Base-by-base conservation (phyloP, 2,113 vertebrate species). In the Tachuris rubrigastra region DNA sequence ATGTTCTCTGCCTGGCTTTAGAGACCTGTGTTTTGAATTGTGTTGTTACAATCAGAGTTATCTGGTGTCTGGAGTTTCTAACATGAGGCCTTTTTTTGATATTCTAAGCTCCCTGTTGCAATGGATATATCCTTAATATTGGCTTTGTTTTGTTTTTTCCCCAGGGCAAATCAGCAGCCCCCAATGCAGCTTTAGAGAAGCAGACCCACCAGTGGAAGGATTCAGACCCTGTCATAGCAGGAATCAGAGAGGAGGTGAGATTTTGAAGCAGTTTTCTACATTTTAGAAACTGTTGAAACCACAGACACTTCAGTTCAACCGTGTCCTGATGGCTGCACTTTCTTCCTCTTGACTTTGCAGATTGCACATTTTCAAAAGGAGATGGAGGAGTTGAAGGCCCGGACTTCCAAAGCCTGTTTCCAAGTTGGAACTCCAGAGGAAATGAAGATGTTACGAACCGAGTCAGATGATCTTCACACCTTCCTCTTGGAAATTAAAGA, bases 281-380 rank as follows among this genome's bases (percentile, higher is more conserved):
- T 53, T 77, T 85, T 88, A 46, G n/a, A 67, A 75, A 31, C 55
- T 75, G 19, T 37, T 37, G 41, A 66, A 35, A 46, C 44, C 24
- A n/a, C 37, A 58, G 37, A 18, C 15, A 10, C 15, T 53, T 62
- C 37, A 27, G 30, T 41, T 85, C 30, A 33, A 4, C 3, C 41
- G 0, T 65, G 28, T 85, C 73, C 28, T 86, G 6, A 22, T 66
- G 44, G 23, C 23, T 58, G 35, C 31, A 8, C n/a, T 74, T 69
- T 73, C 41, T 69, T 24, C 28, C 1, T 0, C 24, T 84, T 95
- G 37, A 50, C 81, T 73, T 39, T 35, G 25, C 92, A 99, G 99
- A 99, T 99, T 18, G 97, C 98, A 9, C 99, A 99, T 95, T 99
- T 99, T 88, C 99, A 99, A 93, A 99, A 99, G 96, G 99, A 99